Evolutionary conservation across 1,140 invertebrate genomes (phyloP).

Genomic region (Brachionus plicatilis): DNA sequence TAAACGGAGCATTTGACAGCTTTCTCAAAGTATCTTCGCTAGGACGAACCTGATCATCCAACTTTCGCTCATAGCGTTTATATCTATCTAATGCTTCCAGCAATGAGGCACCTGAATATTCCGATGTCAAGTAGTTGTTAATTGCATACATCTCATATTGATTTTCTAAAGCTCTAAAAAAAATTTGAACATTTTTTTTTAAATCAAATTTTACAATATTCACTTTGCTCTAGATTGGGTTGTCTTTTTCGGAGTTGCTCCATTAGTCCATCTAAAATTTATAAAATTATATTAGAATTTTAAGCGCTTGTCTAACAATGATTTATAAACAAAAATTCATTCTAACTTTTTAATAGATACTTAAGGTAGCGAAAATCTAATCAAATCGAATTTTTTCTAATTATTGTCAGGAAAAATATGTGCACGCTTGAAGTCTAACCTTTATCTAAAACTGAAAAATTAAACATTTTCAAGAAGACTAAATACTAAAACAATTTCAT

Average conservation of each 20-base stretch:
- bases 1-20: not conserved
- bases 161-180: constrained; percentile 20
- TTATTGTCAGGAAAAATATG: no score
- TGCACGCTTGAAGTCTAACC: no score
- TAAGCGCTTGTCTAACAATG: no score
- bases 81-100: constrained; percentile 29
- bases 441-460: no score
- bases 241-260: constrained; percentile 58
- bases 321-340: not conserved
- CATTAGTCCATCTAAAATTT: constrained; percentile 57
- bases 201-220: not conserved
- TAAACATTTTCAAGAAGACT: no score
- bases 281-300: not conserved
- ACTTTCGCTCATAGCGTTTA: constrained; percentile 28
- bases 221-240: constrained; percentile 2
- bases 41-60: not conserved
- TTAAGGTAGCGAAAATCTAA: not conserved
- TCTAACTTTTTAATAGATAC: not conserved
- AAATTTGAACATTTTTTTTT: not conserved
- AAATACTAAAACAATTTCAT: no score
- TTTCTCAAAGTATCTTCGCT: constrained; percentile 25
- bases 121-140: not conserved
- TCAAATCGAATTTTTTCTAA: no score
- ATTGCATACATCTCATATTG: not conserved
- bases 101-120: not conserved